Evolutionary conservation across 2,797 vertebrate species (phyloP), one percentile per base, ranked within the genome.

Genomic region (Chaetodon trifasciatus): DNA sequence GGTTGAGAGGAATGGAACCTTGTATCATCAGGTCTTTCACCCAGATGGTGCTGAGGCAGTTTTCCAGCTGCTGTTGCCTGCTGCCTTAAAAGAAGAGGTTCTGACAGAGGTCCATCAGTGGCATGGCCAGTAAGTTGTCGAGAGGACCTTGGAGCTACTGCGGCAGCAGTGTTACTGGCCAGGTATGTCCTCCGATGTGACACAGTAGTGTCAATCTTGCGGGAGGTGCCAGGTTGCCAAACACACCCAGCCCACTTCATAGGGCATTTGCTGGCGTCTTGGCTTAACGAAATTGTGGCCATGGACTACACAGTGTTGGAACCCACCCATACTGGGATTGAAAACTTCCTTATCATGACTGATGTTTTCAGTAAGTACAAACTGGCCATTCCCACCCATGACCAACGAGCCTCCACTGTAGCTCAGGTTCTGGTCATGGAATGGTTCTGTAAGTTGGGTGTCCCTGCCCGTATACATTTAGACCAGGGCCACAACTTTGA

Each of bases 401-500:
- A 61, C 13, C 57, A 60, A 11, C 37, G 58, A 16, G 58, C 58
- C 58, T 40, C 58, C 57, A 60, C 35, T 60, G 32, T 60, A 8
- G 57, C 57, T 15, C 57, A 60, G 6, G 57, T 39, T 6, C 11
- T 60, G 13, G 57, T 60, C 2, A 12, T 17, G 0, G 13, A 60
- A 24, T 40, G 58, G 19, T 61, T 61, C 37, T 61, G 4, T 4
- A 61, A 61, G 58, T 40, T 61, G 23, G 19, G 58, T 61, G 37
- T 61, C 21, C 58, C 58, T 11, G 58, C 17, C 12, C 58, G 9
- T 3, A 40, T 61, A 21, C 58, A 61, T 16, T 61, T 37, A 2
- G 60, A 63, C 9, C 60, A 63, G 37, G 37, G 60, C 17, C 58
- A 19, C 10, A 44, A 44, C n/a, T 63, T 42, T n/a, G 58, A 63